These are phyloP conservation scores for Adineta ricciae DNA, from an alignment of 2,888 invertebrate species.

Conservation along the genomic window DNA sequence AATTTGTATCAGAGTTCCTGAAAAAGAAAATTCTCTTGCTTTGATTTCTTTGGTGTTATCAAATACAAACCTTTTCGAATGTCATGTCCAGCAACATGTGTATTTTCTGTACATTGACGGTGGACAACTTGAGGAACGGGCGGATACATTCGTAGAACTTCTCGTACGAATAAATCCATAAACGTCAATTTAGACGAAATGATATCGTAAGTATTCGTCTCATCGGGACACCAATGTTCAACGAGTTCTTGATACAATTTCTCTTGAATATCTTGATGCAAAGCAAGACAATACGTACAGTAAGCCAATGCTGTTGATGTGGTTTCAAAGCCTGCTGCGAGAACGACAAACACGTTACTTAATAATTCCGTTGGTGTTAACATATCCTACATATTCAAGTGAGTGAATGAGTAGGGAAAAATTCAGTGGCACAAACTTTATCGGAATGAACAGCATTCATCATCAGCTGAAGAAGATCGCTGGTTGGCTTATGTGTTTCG, in stretches of 20 bases:
- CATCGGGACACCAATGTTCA: no score
- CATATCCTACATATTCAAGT: no score
- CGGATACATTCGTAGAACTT: not conserved
- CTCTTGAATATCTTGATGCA: constrained; percentile 25
- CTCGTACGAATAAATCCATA: not conserved
- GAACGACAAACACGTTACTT: constrained; percentile 12
- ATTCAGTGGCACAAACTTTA: no score
- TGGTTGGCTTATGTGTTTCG: no score
- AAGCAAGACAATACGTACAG: not conserved
- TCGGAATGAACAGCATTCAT: no score
- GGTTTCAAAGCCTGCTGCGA: constrained; percentile 24
- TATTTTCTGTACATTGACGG: not conserved
- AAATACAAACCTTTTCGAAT: not conserved
- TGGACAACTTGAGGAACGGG: not conserved
- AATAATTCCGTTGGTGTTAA: not conserved
- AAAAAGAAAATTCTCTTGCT: no score
- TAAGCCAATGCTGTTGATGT: constrained; percentile 24
- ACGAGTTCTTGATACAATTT: constrained; percentile 11
- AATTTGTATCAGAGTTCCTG: not conserved
- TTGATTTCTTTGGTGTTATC: no score
- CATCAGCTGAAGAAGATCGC: no score
- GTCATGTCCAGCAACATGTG: not conserved
- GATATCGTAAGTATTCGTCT: no score
- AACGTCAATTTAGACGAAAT: no score
- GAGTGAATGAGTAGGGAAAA: no score